phyloP scores from a whole-genome alignment of 1,140 invertebrate species.

The Lineus longissimus region DNA sequence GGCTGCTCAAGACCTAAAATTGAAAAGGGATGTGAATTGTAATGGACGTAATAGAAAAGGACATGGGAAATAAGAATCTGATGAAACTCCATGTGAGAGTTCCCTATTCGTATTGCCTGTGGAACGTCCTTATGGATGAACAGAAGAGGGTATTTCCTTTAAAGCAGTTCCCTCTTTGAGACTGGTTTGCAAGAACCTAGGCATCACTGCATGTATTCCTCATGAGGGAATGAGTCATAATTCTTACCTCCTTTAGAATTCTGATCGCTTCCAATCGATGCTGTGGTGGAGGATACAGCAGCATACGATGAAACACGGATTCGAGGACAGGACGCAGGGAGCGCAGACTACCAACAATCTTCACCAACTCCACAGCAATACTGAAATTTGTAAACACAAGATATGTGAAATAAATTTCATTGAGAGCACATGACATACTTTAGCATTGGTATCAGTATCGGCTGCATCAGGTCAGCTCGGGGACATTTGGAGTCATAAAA shows the following conservation, averaged over 20 bases:
- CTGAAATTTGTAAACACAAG: slow-evolving; percentile 56
- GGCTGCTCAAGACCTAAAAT: slow-evolving; percentile 63
- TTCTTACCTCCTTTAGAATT: slow-evolving; percentile 67
- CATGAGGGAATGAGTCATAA: not conserved
- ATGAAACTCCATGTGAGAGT: no score
- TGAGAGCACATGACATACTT: not conserved
- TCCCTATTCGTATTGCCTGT: no score
- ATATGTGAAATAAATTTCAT: not conserved
- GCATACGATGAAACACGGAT: slow-evolving; percentile 86
- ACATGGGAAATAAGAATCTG: no score
- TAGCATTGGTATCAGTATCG: not conserved
- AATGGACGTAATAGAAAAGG: no score
- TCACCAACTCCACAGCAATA: slow-evolving; percentile 80
- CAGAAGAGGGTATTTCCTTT: no score
- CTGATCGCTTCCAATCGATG: slow-evolving; percentile 80
- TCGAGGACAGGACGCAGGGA: slow-evolving; percentile 82
- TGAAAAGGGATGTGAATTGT: no score
- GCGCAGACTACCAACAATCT: slow-evolving; percentile 77
- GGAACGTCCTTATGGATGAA: no score
- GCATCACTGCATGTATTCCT: not conserved
- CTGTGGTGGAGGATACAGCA: slow-evolving; percentile 77
- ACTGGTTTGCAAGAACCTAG: no score
- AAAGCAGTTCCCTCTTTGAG: no score
- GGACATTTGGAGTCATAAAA: not conserved
- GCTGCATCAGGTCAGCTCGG: not conserved